Percentiles rank a stretch among this genome's conserved stretches.
phyloP scores from a whole-genome alignment of 2,888 invertebrate species.

The Neria commutata region DNA sequence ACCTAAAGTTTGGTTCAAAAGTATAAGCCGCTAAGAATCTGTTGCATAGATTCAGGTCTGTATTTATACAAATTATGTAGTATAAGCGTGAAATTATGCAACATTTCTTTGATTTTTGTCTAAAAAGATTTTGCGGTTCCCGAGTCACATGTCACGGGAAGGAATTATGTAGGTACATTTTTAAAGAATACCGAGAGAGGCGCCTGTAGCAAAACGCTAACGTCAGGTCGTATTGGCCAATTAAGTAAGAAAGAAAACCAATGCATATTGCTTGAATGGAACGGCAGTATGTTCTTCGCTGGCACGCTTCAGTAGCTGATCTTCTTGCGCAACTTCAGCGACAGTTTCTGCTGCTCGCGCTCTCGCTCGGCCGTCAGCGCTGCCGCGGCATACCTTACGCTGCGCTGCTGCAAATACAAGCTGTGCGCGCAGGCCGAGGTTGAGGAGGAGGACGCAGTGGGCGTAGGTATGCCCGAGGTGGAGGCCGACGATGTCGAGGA shows the following conservation, averaged over 20 bases:
- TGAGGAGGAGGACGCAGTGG: constrained; percentile 40
- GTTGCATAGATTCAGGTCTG: no score
- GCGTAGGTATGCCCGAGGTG: constrained; percentile 52
- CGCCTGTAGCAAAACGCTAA: background rate
- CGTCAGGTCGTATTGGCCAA: background rate
- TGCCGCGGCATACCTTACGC: constrained; percentile 34
- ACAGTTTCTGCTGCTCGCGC: constrained; percentile 46
- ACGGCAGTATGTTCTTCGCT: no score
- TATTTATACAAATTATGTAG: no score
- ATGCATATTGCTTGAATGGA: background rate
- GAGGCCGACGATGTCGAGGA: constrained; percentile 48
- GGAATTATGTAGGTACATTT: background rate
- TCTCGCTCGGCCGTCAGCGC: constrained; percentile 37
- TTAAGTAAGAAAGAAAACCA: background rate
- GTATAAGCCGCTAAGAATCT: no score
- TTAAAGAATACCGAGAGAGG: background rate
- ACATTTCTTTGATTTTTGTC: no score
- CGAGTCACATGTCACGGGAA: background rate
- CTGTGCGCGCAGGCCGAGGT: background rate
- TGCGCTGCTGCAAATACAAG: constrained; percentile 36
- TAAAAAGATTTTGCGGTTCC: no score
- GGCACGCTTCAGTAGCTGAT: constrained; percentile 52
- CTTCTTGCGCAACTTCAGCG: constrained; percentile 59
- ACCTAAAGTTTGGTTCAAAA: no score
- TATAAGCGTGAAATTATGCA: no score